Conservation (phyloP, 2,888 invertebrate species). For the Anarsia innoxiella region DNA sequence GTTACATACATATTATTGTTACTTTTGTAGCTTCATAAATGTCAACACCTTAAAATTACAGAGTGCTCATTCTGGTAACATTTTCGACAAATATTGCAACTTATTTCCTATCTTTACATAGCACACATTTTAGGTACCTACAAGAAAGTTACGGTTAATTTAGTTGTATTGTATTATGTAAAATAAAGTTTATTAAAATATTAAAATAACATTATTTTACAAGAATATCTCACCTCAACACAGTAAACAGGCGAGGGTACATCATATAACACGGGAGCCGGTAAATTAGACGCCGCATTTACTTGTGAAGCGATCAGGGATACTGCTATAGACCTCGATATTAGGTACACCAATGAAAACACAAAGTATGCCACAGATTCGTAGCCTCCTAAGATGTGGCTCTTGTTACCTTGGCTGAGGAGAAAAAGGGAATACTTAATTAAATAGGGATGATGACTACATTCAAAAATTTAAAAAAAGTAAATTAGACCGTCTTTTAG, state of each 20-base stretch:
- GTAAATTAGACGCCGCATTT: conserved; percentile 72
- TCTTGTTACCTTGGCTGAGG: conserved; percentile 3
- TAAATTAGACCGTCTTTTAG: too few relatives aligned
- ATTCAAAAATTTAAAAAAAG: too few relatives aligned
- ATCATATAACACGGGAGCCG: conserved; percentile 75
- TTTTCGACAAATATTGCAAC: background rate
- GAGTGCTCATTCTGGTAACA: background rate
- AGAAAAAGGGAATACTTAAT: too few relatives aligned
- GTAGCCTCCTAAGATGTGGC: conserved; percentile 57
- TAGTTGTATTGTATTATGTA: background rate
- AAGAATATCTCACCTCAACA: conserved; percentile 64
- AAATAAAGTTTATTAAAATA: background rate
- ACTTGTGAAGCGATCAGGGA: conserved; percentile 77
- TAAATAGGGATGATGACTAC: too few relatives aligned
- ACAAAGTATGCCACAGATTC: conserved; percentile 77
- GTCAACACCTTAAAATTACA: background rate
- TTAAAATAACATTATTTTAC: background rate
- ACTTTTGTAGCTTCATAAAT: too few relatives aligned
- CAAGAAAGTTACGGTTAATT: background rate
- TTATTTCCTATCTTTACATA: background rate
- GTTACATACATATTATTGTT: too few relatives aligned
- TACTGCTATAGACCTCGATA: conserved; percentile 77
- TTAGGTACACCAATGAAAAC: conserved; percentile 79
- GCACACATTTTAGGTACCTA: background rate
- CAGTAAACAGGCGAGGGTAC: conserved; percentile 78